A percentile compares a stretch with the other conserved stretches of the same genome.
These are phyloP conservation scores for Heliothis virescens DNA, from an alignment of 1,140 invertebrate genomes.

Conservation along the genomic window DNA sequence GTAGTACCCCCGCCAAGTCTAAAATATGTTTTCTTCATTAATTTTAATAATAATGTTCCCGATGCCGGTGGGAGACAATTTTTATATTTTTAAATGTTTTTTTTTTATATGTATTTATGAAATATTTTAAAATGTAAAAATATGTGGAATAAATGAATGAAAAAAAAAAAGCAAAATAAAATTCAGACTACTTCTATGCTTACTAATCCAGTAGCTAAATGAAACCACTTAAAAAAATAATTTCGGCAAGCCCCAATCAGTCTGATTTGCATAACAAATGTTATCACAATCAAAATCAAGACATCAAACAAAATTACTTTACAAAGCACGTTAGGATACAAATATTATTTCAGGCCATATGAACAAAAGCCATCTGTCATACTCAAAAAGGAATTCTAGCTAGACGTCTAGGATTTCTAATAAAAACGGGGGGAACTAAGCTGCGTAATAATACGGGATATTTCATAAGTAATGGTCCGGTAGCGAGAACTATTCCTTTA, in stretches of 20 bases:
- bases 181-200: too few relatives aligned
- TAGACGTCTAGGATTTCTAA: slow-evolving; percentile 62
- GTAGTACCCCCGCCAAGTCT: too few relatives aligned
- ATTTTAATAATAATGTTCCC: too few relatives aligned
- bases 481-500: slow-evolving; percentile 43
- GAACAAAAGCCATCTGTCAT: slow-evolving; percentile 60
- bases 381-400: slow-evolving; percentile 63
- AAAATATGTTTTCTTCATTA: too few relatives aligned
- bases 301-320: slow-evolving; percentile 7
- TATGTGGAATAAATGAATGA: too few relatives aligned
- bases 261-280: slow-evolving; percentile 10
- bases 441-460: slow-evolving; percentile 55
- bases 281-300: slow-evolving; percentile 28
- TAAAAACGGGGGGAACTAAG: slow-evolving; percentile 63
- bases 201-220: not conserved
- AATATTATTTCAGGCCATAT: slow-evolving; percentile 16
- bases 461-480: slow-evolving; percentile 54
- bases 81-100: too few relatives aligned
- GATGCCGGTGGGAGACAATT: too few relatives aligned
- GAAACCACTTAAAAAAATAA: slow-evolving; percentile 9
- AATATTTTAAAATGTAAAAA: too few relatives aligned
- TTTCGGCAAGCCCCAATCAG: slow-evolving; percentile 10
- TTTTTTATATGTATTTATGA: too few relatives aligned
- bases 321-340: slow-evolving; percentile 15
- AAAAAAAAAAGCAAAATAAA: too few relatives aligned